Evolutionary conservation across 2,113 vertebrate genomes (phyloP).

Genomic region (Myrmecobius fasciatus): DNA sequence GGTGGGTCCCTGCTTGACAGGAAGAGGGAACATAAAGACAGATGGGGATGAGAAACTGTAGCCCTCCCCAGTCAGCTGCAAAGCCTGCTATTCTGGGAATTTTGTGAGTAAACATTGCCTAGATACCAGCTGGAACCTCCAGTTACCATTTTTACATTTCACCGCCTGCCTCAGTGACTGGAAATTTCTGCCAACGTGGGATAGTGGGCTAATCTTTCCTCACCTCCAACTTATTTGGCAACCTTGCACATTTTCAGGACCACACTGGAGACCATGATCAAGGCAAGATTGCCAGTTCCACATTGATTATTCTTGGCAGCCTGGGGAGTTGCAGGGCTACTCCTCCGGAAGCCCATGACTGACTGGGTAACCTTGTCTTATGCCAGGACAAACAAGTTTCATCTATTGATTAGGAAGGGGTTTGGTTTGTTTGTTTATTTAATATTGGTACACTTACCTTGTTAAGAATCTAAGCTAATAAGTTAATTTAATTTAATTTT

Average conservation of each 20-base stretch:
- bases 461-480: background rate
- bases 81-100: conserved; percentile 42
- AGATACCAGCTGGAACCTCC: conserved; percentile 63
- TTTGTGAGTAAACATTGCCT: background rate
- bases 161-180: conserved; percentile 63
- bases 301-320: conserved; percentile 67
- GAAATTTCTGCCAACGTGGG: conserved; percentile 76
- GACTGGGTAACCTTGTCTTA: conserved; percentile 58
- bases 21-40: conserved; percentile 25
- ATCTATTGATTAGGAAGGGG: background rate
- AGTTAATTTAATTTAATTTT: too few relatives aligned
- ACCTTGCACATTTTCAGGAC: conserved; percentile 71
- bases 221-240: conserved; percentile 69
- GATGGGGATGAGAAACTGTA: background rate
- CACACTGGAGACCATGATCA: conserved; percentile 10
- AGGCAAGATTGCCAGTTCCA: conserved; percentile 27
- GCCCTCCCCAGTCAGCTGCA: conserved; percentile 30
- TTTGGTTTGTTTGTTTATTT: background rate
- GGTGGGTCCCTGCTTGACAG: conserved; percentile 10
- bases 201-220: conserved; percentile 71
- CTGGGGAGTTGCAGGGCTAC: background rate
- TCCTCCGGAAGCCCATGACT: conserved; percentile 29
- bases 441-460: background rate
- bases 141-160: conserved; percentile 58
- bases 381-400: conserved; percentile 20